A percentile compares a stretch with the other conserved stretches of the same genome.
Evolutionary conservation across 2,113 vertebrate genomes (phyloP).

Genomic region (Zosterops borbonicus): DNA sequence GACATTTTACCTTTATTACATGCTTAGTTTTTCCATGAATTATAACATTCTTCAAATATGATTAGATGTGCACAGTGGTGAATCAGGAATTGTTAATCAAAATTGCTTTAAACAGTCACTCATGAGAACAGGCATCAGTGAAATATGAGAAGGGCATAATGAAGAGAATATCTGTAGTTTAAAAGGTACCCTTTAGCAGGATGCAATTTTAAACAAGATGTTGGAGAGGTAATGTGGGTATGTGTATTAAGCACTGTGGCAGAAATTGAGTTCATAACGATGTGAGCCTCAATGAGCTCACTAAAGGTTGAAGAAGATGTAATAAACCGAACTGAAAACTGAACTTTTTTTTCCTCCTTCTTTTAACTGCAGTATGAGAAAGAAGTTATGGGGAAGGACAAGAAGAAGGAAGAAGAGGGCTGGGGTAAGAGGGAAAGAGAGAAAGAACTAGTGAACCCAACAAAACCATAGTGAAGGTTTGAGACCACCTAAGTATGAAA

Average conservation of each 20-base stretch:
- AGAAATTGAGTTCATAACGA: neutral
- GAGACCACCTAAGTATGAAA: neutral
- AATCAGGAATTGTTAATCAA: conserved; percentile 14
- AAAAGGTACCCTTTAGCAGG: neutral
- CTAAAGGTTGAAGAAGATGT: neutral
- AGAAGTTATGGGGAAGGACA: neutral
- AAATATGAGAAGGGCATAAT: neutral
- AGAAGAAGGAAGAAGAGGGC: neutral
- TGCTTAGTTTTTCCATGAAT: conserved; percentile 32
- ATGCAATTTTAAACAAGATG: neutral
- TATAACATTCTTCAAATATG: neutral
- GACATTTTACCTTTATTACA: conserved; percentile 8
- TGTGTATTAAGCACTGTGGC: neutral
- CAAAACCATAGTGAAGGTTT: neutral
- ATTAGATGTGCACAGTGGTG: neutral
- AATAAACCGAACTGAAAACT: neutral
- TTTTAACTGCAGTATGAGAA: neutral
- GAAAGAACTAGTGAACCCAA: neutral
- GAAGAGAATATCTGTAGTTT: neutral
- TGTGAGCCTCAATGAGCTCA: neutral
- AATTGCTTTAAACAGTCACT: neutral
- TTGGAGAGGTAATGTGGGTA: neutral
- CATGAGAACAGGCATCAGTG: neutral
- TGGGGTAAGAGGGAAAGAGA: too few species aligned
- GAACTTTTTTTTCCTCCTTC: neutral